Conservation (phyloP, 2,888 invertebrate species). For the Troglohyphantes excavatus region DNA sequence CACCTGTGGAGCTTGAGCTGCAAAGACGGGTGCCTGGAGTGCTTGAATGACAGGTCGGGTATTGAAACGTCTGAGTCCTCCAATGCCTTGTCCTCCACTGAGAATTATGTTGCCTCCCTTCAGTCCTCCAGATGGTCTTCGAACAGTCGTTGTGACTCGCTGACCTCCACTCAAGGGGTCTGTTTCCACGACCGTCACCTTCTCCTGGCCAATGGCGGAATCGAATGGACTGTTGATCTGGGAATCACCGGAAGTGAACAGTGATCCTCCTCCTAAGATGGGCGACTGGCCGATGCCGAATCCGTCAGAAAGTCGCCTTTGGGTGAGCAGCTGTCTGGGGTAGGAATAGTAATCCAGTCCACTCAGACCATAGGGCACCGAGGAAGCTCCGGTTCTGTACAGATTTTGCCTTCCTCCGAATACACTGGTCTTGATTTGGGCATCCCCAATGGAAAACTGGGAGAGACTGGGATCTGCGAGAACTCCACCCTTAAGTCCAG, state of each 20-base stretch:
- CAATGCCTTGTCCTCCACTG: slow-evolving; percentile 50
- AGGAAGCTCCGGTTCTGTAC: slow-evolving; percentile 48
- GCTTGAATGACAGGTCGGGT: slow-evolving; percentile 5
- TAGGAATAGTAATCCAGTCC: slow-evolving; percentile 71
- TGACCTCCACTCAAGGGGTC: slow-evolving; percentile 32
- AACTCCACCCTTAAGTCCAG: slow-evolving; percentile 19
- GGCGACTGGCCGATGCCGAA: slow-evolving; percentile 47
- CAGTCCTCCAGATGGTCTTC: slow-evolving; percentile 8
- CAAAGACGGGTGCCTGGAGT: not conserved
- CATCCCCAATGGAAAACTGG: slow-evolving; percentile 57
- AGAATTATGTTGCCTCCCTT: slow-evolving; percentile 59
- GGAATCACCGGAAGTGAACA: slow-evolving; percentile 65
- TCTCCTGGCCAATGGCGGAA: slow-evolving; percentile 48
- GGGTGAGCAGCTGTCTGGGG: slow-evolving; percentile 40
- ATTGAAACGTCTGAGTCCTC: slow-evolving; percentile 57
- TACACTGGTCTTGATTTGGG: slow-evolving; percentile 44
- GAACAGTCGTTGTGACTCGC: slow-evolving; percentile 42
- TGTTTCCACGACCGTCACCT: slow-evolving; percentile 35
- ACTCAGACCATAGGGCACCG: slow-evolving; percentile 58
- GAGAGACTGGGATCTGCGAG: slow-evolving; percentile 43
- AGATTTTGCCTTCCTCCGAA: slow-evolving; percentile 47
- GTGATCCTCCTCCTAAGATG: slow-evolving; percentile 57
- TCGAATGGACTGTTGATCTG: slow-evolving; percentile 36
- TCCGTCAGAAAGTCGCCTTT: slow-evolving; percentile 27
- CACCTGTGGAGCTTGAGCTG: slow-evolving; percentile 25